These are phyloP conservation scores for Euura lappo DNA, from an alignment of 1,140 invertebrate species.

Conservation along the genomic window DNA sequence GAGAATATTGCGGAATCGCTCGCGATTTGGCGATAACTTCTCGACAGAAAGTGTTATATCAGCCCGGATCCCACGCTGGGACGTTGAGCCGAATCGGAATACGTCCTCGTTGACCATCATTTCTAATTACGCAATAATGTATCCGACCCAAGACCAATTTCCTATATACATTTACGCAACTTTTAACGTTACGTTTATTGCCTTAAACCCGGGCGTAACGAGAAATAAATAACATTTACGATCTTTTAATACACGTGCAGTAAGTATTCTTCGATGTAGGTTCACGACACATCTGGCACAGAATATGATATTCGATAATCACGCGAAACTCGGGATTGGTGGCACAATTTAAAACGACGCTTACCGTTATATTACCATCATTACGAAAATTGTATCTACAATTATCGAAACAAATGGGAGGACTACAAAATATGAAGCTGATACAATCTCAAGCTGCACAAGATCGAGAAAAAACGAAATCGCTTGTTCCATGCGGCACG, in stretches of 20 bases:
- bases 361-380: too few relatives aligned
- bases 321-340: not conserved
- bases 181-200: not conserved
- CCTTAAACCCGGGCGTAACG: not conserved
- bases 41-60: too few relatives aligned
- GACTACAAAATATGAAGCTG: too few relatives aligned
- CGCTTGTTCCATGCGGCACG: too few relatives aligned
- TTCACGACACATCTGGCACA: not conserved
- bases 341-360: not conserved
- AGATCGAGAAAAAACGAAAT: too few relatives aligned
- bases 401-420: too few relatives aligned
- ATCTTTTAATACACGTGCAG: not conserved
- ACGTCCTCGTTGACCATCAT: not conserved
- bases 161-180: not conserved
- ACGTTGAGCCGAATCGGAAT: not conserved
- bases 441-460: too few relatives aligned
- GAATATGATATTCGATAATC: constrained; percentile 2
- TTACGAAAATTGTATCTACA: too few relatives aligned
- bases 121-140: not conserved
- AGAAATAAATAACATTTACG: not conserved
- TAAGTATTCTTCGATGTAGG: not conserved
- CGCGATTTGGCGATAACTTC: too few relatives aligned
- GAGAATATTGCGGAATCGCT: too few relatives aligned
- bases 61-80: not conserved
- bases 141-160: not conserved